These are phyloP conservation scores for Phalacrocorax pelagicus DNA, from an alignment of 2,113 vertebrate genomes.

Conservation along the genomic window DNA sequence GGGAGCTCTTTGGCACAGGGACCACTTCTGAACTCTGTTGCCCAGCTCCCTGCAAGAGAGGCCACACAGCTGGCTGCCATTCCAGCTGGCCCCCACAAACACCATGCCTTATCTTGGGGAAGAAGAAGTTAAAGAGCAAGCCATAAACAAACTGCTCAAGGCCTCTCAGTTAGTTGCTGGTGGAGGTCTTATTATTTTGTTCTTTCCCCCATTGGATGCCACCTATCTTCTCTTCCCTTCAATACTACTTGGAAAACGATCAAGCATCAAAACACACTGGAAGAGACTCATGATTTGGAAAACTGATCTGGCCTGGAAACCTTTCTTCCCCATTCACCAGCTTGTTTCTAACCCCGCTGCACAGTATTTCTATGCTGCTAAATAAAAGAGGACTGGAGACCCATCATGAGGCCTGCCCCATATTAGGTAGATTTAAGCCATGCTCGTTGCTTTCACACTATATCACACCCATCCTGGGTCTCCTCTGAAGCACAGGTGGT, in stretches of 20 bases:
- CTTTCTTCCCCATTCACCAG: not conserved
- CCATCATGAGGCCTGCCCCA: not conserved
- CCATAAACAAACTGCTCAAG: not conserved
- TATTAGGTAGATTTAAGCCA: not conserved
- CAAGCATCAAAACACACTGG: not conserved
- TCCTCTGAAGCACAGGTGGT: not conserved
- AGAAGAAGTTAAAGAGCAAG: not conserved
- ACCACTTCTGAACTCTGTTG: not conserved
- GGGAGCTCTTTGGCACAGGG: not conserved
- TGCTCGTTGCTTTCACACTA: fast-evolving
- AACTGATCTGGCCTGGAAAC: not conserved
- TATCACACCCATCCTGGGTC: not conserved
- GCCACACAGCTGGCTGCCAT: too few relatives aligned
- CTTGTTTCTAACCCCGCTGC: not conserved
- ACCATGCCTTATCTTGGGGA: not conserved
- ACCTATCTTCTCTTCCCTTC: not conserved
- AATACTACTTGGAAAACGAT: not conserved
- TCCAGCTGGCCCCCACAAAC: not conserved
- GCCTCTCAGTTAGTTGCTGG: not conserved
- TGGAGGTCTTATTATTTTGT: not conserved
- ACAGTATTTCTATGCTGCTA: not conserved
- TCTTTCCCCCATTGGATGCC: not conserved
- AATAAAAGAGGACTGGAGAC: not conserved
- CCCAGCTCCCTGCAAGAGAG: not conserved
- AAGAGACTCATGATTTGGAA: not conserved